Conservation (phyloP, 2,888 invertebrate genomes). For the Calameuta filiformis region DNA sequence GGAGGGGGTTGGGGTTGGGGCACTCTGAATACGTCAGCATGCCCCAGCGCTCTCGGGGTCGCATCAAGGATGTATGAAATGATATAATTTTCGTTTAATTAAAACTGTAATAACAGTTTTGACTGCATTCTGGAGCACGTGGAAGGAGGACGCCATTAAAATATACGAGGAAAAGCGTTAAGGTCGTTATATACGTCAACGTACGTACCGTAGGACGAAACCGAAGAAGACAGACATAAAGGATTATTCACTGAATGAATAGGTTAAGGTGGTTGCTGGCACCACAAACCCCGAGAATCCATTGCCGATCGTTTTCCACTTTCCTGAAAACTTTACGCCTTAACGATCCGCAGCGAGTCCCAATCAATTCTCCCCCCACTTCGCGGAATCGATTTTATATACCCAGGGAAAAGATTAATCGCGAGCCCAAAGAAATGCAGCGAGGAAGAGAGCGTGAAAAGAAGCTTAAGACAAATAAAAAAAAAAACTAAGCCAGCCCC, state of each 20-base stretch:
- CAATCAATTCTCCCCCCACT: neutral
- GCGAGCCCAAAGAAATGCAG: neutral
- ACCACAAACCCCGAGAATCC: neutral
- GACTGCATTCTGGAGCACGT: constrained; percentile 37
- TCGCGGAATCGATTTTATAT: neutral
- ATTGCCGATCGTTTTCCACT: neutral
- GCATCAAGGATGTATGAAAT: constrained; percentile 49
- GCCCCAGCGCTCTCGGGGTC: constrained; percentile 32
- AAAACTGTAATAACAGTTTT: constrained; percentile 52
- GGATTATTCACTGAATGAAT: neutral
- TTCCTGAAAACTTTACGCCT: neutral
- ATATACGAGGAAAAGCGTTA: constrained; percentile 33
- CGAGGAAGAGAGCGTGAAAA: neutral
- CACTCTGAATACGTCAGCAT: constrained; percentile 33
- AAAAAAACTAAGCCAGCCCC: constrained; percentile 2
- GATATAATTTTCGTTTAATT: constrained; percentile 57
- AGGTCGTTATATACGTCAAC: neutral
- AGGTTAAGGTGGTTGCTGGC: neutral
- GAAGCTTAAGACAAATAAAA: neutral
- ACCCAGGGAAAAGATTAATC: neutral
- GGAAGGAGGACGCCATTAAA: constrained; percentile 34
- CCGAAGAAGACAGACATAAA: neutral
- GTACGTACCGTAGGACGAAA: neutral
- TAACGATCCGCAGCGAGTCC: neutral
- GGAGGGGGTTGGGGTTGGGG: neutral